A percentile compares a stretch with the other conserved stretches of the same genome.
phyloP scores from a whole-genome alignment of 2,888 invertebrate species.

The Callosobruchus maculatus region DNA sequence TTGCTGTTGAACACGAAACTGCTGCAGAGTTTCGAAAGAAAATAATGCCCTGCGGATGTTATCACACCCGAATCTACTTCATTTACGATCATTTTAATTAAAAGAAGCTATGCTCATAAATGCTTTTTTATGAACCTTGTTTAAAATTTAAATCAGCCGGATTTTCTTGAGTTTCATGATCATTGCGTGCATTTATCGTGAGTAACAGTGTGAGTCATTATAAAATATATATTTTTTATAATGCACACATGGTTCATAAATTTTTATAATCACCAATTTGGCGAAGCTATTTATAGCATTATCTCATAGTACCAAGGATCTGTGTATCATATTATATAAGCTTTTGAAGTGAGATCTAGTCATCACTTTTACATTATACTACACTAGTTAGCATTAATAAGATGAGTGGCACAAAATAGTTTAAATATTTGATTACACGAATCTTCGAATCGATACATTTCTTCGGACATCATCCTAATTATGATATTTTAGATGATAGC shows the following conservation, averaged over 20 bases:
- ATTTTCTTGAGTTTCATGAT: not conserved
- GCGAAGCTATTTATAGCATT: not conserved
- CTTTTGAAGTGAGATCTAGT: not conserved
- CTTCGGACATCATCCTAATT: no score
- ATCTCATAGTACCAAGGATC: not conserved
- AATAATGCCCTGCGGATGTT: not conserved
- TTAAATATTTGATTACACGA: no score
- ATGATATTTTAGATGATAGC: no score
- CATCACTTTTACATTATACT: not conserved
- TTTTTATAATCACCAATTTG: not conserved
- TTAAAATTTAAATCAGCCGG: not conserved
- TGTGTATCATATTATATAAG: not conserved
- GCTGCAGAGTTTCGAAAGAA: not conserved
- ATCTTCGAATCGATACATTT: no score
- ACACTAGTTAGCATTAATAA: no score
- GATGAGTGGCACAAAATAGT: no score
- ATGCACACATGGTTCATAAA: not conserved
- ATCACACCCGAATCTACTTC: not conserved
- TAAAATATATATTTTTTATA: not conserved
- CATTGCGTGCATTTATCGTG: not conserved
- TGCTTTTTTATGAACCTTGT: not conserved
- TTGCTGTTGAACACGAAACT: not conserved
- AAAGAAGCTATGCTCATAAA: not conserved
- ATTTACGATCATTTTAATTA: not conserved
- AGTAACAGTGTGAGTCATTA: not conserved